Evolutionary conservation across 2,888 invertebrate species (phyloP).

Genomic region (Platerodrilus igneus): DNA sequence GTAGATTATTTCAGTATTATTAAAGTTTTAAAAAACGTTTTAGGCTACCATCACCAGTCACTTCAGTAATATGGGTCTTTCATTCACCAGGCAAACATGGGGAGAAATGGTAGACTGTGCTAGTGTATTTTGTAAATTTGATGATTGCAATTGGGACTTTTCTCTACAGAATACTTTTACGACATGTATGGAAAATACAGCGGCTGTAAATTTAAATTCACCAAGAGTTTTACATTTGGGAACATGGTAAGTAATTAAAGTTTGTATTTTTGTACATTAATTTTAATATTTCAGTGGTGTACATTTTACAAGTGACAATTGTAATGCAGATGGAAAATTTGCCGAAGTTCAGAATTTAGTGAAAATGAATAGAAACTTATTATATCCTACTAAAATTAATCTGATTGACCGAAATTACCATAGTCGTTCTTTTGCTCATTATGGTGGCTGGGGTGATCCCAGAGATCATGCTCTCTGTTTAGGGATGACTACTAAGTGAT

Average conservation of each 20-base stretch:
- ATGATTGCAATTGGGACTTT: slow-evolving; percentile 69
- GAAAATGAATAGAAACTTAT: neutral
- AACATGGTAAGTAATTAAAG: slow-evolving; percentile 34
- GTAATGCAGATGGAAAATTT: slow-evolving; percentile 37
- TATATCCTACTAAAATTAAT: slow-evolving; percentile 21
- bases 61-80: slow-evolving; percentile 58
- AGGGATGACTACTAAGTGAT: too few species aligned
- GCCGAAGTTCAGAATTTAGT: neutral
- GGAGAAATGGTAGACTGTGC: slow-evolving; percentile 51
- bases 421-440: too few species aligned
- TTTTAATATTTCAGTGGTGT: slow-evolving; percentile 54
- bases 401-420: too few species aligned
- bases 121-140: slow-evolving; percentile 56
- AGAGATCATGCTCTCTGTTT: slow-evolving; percentile 63
- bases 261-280: too few species aligned
- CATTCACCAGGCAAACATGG: slow-evolving; percentile 55
- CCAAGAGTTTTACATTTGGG: slow-evolving; percentile 61
- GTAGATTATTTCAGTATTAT: too few species aligned
- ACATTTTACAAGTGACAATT: slow-evolving; percentile 51
- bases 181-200: slow-evolving; percentile 40
- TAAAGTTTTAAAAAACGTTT: too few species aligned
- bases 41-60: slow-evolving; percentile 1
- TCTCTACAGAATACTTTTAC: slow-evolving; percentile 44
- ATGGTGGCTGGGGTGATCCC: slow-evolving; percentile 62
- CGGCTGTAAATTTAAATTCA: slow-evolving; percentile 50